Evolutionary conservation across 2,113 vertebrate species (phyloP).

Genomic region (Rhea americana): DNA sequence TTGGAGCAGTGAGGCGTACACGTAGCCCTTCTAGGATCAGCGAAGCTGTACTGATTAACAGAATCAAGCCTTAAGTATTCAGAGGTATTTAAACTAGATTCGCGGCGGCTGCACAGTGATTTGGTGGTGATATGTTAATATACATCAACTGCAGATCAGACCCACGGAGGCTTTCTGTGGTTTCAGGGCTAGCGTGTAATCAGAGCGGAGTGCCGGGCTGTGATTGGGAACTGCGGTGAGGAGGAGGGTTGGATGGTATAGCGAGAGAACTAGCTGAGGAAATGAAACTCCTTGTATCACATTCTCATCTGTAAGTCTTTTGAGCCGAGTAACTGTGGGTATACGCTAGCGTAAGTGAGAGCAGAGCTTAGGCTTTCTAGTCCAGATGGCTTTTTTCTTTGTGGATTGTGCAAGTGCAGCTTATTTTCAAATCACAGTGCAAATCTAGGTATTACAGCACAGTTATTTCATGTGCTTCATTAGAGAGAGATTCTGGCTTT

Average conservation of each 20-base stretch:
- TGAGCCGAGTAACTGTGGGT: conserved; percentile 21
- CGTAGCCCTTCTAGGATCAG: background rate
- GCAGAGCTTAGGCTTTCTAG: conserved; percentile 30
- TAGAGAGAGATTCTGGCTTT: conserved; percentile 26
- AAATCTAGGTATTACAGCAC: conserved; percentile 27
- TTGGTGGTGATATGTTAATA: background rate
- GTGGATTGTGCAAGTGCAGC: conserved; percentile 37
- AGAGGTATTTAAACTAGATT: background rate
- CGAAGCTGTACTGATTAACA: conserved; percentile 2
- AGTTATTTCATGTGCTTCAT: conserved; percentile 52
- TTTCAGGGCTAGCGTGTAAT: conserved; percentile 25
- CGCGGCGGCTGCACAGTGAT: conserved; percentile 5
- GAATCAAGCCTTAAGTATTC: background rate
- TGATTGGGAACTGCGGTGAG: conserved; percentile 46
- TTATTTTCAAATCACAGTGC: conserved; percentile 34
- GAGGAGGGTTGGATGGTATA: conserved; percentile 5
- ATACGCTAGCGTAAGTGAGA: conserved; percentile 34
- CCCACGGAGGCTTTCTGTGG: background rate
- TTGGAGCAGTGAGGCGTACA: background rate
- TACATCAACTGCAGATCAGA: background rate
- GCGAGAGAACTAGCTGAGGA: conserved; percentile 44
- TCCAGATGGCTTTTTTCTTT: background rate
- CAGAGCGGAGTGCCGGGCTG: conserved; percentile 32
- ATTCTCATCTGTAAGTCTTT: conserved; percentile 47
- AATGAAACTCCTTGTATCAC: conserved; percentile 51